Percentiles rank a stretch among this genome's conserved stretches.
phyloP scores from a whole-genome alignment of 2,113 vertebrate genomes.

The Plecotus auritus region DNA sequence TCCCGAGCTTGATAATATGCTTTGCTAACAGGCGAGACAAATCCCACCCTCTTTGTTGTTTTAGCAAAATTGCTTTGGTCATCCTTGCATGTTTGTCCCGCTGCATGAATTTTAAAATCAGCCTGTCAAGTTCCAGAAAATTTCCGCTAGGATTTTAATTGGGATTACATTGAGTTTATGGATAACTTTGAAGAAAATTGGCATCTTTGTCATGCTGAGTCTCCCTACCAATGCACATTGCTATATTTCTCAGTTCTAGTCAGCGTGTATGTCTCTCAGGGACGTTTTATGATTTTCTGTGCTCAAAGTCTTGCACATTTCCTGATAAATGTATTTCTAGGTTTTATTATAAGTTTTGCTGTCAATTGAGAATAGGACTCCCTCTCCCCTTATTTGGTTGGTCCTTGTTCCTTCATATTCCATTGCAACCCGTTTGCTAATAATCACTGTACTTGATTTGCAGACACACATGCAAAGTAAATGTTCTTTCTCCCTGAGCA shows the following conservation, averaged over 20 bases:
- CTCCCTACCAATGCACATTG: not conserved
- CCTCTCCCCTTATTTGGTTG: not conserved
- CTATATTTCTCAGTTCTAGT: not conserved
- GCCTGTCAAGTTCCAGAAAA: not conserved
- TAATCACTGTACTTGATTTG: slow-evolving; percentile 15
- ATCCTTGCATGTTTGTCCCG: not conserved
- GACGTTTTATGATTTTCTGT: not conserved
- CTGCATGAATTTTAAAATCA: slow-evolving; percentile 20
- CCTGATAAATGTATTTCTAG: not conserved
- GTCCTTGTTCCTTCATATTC: not conserved
- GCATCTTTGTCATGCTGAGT: not conserved
- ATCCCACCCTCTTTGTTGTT: slow-evolving; percentile 8
- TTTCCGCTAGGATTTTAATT: not conserved
- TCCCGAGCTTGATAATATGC: not conserved
- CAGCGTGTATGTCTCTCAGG: not conserved
- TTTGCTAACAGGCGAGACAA: slow-evolving; percentile 10
- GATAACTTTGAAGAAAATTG: not conserved
- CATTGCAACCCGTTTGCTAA: not conserved
- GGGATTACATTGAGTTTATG: not conserved
- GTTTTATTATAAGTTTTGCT: not conserved
- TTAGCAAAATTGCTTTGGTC: slow-evolving; percentile 1
- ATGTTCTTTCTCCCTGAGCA: not conserved
- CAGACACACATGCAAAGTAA: slow-evolving; percentile 2
- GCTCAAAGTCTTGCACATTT: not conserved
- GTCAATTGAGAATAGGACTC: not conserved